phyloP scores from a whole-genome alignment of 2,888 invertebrate genomes.

The Exocentrus adspersus region DNA sequence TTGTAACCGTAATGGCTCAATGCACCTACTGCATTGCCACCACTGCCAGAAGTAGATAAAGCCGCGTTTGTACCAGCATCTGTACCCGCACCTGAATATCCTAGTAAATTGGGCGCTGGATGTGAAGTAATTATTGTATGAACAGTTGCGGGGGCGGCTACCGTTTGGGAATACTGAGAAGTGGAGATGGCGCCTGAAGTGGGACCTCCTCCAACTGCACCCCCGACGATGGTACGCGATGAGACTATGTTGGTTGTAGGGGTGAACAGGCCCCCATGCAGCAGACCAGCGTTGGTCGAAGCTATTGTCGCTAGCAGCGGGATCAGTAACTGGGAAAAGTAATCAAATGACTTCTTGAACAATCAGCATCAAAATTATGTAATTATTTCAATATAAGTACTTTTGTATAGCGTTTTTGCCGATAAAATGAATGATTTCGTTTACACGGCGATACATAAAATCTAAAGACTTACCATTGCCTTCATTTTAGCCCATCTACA shows the following conservation, averaged over 20 bases:
- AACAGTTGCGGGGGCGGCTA: slow-evolving; percentile 28
- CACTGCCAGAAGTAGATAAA: too few species aligned
- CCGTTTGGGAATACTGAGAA: slow-evolving; percentile 34
- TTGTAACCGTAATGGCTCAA: neutral
- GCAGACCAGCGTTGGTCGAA: slow-evolving; percentile 26
- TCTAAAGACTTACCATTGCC: slow-evolving; percentile 1
- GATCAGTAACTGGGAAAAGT: slow-evolving; percentile 17
- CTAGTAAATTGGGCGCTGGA: slow-evolving; percentile 22
- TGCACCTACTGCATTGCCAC: neutral
- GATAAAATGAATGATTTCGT: too few species aligned
- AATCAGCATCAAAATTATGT: too few species aligned
- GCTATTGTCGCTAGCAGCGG: slow-evolving; percentile 18
- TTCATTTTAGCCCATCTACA: slow-evolving; percentile 4
- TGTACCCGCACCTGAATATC: neutral
- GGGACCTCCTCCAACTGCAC: slow-evolving; percentile 30
- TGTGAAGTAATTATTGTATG: slow-evolving; percentile 32
- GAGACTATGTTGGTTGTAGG: slow-evolving; percentile 28
- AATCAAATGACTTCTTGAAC: too few species aligned
- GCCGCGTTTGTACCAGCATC: too few species aligned
- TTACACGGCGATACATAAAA: too few species aligned
- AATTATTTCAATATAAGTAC: too few species aligned
- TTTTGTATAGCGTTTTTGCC: too few species aligned
- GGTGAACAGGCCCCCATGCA: slow-evolving; percentile 31
- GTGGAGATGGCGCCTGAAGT: slow-evolving; percentile 33
- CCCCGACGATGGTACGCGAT: slow-evolving; percentile 28